phyloP scores from a whole-genome alignment of 1,140 invertebrate species.

The Mycetomoellerius zeteki region DNA sequence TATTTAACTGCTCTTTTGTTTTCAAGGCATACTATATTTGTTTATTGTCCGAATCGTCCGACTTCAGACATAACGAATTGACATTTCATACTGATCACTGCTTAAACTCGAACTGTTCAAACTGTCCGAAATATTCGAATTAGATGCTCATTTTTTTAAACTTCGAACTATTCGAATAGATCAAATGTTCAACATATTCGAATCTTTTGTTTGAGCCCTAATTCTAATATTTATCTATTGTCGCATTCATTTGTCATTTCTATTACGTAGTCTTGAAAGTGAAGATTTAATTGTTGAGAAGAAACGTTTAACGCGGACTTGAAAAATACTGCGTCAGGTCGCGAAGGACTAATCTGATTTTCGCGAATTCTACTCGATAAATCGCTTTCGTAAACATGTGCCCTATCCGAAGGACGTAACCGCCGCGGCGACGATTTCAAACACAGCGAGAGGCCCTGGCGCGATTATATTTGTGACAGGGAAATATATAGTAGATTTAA shows the following conservation, averaged over 20 bases:
- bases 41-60: no score
- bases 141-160: no score
- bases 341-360: constrained; percentile 10
- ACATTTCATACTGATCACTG: no score
- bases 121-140: no score
- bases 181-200: no score
- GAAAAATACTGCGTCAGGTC: not conserved
- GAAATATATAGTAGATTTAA: constrained; percentile 31
- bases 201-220: no score
- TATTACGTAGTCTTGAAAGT: not conserved
- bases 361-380: constrained; percentile 27
- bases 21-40: no score
- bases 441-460: constrained; percentile 3
- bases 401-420: not conserved
- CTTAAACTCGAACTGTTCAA: no score
- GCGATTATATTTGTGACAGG: constrained; percentile 42
- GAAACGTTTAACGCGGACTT: not conserved
- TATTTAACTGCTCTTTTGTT: no score
- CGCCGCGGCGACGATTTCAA: not conserved
- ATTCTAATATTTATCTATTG: not conserved
- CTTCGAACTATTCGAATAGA: no score
- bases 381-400: constrained; percentile 16
- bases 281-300: not conserved
- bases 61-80: no score
- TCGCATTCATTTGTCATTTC: not conserved